Percentiles rank a stretch among this genome's conserved stretches.
phyloP scores from a whole-genome alignment of 2,797 vertebrate species.

The Sciurus carolinensis region DNA sequence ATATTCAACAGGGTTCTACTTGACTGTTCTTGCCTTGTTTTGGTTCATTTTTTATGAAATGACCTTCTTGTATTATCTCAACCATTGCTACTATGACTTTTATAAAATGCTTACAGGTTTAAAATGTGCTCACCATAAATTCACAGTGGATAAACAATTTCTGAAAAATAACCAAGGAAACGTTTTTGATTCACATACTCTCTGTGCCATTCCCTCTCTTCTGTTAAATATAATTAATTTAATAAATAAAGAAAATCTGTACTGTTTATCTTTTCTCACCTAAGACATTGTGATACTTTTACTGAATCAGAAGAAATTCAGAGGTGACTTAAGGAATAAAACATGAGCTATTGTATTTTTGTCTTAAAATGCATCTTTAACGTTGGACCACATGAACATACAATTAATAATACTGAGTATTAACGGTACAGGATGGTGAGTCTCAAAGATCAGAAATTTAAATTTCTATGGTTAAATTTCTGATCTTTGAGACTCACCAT shows the following conservation, averaged over 20 bases:
- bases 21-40: background rate
- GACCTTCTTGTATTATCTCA: background rate
- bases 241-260: constrained; percentile 64
- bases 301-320: constrained; percentile 35
- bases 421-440: constrained; percentile 2
- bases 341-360: constrained; percentile 43
- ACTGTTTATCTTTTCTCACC: constrained; percentile 12
- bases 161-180: background rate
- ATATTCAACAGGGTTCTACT: background rate
- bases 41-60: background rate
- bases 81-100: constrained; percentile 29
- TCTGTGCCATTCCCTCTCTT: background rate
- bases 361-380: constrained; percentile 28
- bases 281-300: background rate
- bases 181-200: background rate
- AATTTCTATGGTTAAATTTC: constrained; percentile 48
- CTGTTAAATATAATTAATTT: constrained; percentile 18
- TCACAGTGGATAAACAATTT: background rate
- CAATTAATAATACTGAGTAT: constrained; percentile 24
- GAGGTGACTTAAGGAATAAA: background rate
- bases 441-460: too few relatives aligned
- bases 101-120: constrained; percentile 30
- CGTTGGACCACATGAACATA: constrained; percentile 1
- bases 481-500: background rate
- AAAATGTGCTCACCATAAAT: background rate